phyloP scores from a whole-genome alignment of 2,888 invertebrate species.

The Anthophora plumipes region DNA sequence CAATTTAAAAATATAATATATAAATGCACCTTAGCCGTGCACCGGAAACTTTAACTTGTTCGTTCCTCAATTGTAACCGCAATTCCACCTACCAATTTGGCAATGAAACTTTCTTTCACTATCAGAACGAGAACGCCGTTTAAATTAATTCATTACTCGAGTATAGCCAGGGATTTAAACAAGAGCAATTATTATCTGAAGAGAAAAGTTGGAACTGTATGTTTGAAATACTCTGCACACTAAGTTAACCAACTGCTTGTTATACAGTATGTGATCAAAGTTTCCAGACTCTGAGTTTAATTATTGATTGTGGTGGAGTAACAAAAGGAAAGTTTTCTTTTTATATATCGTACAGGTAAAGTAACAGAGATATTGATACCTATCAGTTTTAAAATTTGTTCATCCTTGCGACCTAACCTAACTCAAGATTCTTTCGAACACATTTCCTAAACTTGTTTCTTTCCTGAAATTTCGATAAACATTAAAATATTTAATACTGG shows the following conservation, averaged over 20 bases:
- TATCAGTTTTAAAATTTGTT: too few species aligned
- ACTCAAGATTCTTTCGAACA: too few species aligned
- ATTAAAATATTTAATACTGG: too few species aligned
- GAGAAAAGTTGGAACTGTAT: background rate
- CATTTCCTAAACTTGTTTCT: too few species aligned
- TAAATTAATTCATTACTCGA: constrained; percentile 23
- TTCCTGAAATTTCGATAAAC: too few species aligned
- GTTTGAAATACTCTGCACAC: background rate
- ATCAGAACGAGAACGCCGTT: constrained; percentile 12
- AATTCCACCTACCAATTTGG: constrained; percentile 47
- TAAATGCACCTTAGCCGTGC: constrained; percentile 50
- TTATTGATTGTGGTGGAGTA: too few species aligned
- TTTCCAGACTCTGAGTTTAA: too few species aligned
- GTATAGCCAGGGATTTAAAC: background rate
- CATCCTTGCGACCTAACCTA: too few species aligned
- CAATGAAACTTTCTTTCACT: constrained; percentile 20
- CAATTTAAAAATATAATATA: constrained; percentile 49
- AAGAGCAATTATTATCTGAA: background rate
- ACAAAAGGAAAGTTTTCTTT: too few species aligned
- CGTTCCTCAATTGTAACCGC: constrained; percentile 28
- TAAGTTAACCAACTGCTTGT: background rate
- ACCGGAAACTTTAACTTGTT: constrained; percentile 53
- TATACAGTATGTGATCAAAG: too few species aligned
- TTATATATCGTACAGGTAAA: too few species aligned
- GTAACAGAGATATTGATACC: too few species aligned